Conservation (phyloP, 2,888 invertebrate genomes). For the Neoscelio sp. region DNA sequence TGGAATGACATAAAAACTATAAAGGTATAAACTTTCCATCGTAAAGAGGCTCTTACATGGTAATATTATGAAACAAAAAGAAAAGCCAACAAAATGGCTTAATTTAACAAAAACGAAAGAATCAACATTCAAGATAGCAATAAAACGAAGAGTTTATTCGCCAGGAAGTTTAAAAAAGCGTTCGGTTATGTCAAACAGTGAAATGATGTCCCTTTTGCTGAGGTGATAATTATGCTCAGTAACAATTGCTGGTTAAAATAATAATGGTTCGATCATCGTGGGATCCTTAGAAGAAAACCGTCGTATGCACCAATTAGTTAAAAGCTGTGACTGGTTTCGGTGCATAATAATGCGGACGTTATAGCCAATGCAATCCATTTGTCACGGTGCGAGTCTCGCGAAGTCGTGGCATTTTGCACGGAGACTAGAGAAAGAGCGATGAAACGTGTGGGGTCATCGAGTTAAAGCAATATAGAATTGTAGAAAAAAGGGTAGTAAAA, state of each 20-base stretch:
- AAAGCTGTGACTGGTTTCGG: constrained; percentile 40
- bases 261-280: constrained; percentile 27
- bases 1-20: constrained; percentile 23
- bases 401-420: constrained; percentile 44
- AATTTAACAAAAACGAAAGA: constrained; percentile 27
- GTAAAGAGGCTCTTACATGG: constrained; percentile 33
- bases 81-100: constrained; percentile 30
- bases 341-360: constrained; percentile 35
- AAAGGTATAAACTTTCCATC: constrained; percentile 45
- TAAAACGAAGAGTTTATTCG: constrained; percentile 38
- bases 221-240: constrained; percentile 32
- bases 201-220: constrained; percentile 20
- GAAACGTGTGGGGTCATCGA: constrained; percentile 25
- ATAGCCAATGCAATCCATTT: constrained; percentile 53
- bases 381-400: constrained; percentile 23
- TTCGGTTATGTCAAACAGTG: constrained; percentile 20
- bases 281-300: constrained; percentile 32
- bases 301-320: constrained; percentile 55
- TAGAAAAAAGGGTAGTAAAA: not conserved
- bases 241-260: constrained; percentile 18
- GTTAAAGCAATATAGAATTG: constrained; percentile 17
- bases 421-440: constrained; percentile 23
- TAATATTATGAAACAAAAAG: constrained; percentile 42
- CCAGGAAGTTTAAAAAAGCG: constrained; percentile 5
- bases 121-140: constrained; percentile 30